A percentile compares a stretch with the other conserved stretches of the same genome.
These are phyloP conservation scores for Heliocidaris tuberculata DNA, from an alignment of 35 echinoderm and acorn worm species.

Conservation along the genomic window DNA sequence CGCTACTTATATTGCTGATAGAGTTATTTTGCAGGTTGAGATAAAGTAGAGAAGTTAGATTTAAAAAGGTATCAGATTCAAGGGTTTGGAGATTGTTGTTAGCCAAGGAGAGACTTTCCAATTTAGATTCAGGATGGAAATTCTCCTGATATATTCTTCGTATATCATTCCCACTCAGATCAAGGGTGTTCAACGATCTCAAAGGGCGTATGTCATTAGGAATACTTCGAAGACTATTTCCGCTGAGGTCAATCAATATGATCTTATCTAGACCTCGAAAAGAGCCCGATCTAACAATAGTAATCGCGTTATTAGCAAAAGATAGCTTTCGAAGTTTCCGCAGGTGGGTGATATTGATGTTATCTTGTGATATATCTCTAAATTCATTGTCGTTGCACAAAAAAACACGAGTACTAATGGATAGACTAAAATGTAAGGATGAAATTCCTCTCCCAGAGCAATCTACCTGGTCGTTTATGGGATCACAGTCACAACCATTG, in stretches of 20 bases:
- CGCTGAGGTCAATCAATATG: background rate
- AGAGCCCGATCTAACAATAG: background rate
- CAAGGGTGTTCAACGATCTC: slow-evolving; percentile 11
- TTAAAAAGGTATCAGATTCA: background rate
- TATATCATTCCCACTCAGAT: background rate
- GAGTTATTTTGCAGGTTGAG: slow-evolving; percentile 11
- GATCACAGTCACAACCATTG: background rate
- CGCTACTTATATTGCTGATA: slow-evolving; percentile 11
- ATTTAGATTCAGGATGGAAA: slow-evolving; percentile 10
- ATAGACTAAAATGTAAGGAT: background rate
- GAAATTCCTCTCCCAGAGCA: background rate
- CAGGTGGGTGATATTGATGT: background rate
- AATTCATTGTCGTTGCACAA: background rate
- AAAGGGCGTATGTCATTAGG: background rate
- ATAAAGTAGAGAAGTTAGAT: background rate
- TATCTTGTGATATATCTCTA: background rate
- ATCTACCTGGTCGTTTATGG: background rate
- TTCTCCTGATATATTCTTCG: background rate
- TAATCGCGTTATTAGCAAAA: slow-evolving; percentile 6
- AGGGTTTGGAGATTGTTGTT: background rate
- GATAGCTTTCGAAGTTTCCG: slow-evolving; percentile 20
- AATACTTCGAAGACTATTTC: slow-evolving; percentile 3
- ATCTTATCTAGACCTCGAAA: background rate
- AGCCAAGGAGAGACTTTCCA: background rate
- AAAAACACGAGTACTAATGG: background rate